Base-by-base conservation (phyloP, 2,113 vertebrate genomes). In the Pelusios castaneus region DNA sequence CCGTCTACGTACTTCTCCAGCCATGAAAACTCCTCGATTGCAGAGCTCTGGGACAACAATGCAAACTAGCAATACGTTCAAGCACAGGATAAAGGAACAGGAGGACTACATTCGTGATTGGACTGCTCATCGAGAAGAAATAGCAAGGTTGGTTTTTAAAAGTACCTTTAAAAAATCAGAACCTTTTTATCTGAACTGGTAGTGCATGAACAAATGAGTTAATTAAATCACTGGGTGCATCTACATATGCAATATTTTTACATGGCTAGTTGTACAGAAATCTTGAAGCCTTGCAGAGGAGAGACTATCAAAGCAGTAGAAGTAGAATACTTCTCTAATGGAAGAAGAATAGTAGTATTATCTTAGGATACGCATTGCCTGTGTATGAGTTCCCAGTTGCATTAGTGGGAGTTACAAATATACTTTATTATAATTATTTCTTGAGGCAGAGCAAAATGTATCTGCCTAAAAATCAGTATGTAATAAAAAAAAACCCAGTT, bases 71-170 rank as follows among this genome's bases (percentile, higher is more conserved):
- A 98, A 97, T 56, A 97, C 98, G 2, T 98, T 99, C 95, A 99
- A 99, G 97, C 98, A 99, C 96, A 99, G 99, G 90, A 99, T 99
- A 97, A 99, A 98, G 89, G 99, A 99, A 67, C 99, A 99, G 92
- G 99, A 99, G 95, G 99, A 99, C 91, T 99, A 99, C 97, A 99
- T 99, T 95, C 98, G 99, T 45, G 99, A 99, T 88, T 99, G 99
- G 99, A 99, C 99, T 27, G 99, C 99, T 52, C 99, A 99, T 97
- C 98, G 99, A 70, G 99, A 99, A 97, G 99, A 99, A 98, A 99
- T 99, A 91, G 99, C 99, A 97, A 99, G 99, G 99, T 99, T 92
- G 88, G 97, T 97, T 92, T 91, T 82, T 45, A 60, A 84, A 6
- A 29, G 75, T 29, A 6, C 41, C 51, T 84, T 78, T 76, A 25